These are phyloP conservation scores for Apostichopus japonicus DNA, from an alignment of 35 echinoderm and acorn worm genomes.

Conservation along the genomic window DNA sequence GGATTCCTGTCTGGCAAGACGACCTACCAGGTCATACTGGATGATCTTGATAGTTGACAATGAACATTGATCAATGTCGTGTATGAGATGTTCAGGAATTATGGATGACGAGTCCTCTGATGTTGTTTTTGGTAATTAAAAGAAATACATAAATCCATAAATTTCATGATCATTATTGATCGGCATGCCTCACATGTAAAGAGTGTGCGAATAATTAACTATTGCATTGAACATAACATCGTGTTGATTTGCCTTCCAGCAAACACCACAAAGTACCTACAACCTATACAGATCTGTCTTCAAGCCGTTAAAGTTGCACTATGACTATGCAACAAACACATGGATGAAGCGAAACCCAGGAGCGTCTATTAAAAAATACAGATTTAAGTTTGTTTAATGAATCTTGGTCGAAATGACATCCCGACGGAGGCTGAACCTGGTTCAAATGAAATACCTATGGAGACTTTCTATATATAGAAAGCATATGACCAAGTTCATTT, in stretches of 20 bases:
- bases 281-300: constrained; percentile 45
- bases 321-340: constrained; percentile 50
- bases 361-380: constrained; percentile 60
- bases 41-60: too few species aligned
- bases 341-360: constrained; percentile 39
- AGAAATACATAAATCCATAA: too few species aligned
- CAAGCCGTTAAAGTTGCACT: constrained; percentile 53
- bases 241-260: constrained; percentile 43
- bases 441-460: too few species aligned
- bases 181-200: too few species aligned
- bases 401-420: neutral
- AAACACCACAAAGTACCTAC: constrained; percentile 51
- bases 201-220: neutral
- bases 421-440: neutral
- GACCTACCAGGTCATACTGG: too few species aligned
- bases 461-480: neutral
- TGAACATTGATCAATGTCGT: too few species aligned
- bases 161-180: too few species aligned
- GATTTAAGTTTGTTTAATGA: constrained; percentile 54
- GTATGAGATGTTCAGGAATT: too few species aligned
- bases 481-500: neutral
- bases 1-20: too few species aligned
- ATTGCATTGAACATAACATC: constrained; percentile 37
- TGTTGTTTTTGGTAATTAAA: too few species aligned
- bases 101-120: too few species aligned